These are phyloP conservation scores for Rhinolophus ferrumequinum DNA, from an alignment of 2,113 vertebrate species.

Conservation along the genomic window DNA sequence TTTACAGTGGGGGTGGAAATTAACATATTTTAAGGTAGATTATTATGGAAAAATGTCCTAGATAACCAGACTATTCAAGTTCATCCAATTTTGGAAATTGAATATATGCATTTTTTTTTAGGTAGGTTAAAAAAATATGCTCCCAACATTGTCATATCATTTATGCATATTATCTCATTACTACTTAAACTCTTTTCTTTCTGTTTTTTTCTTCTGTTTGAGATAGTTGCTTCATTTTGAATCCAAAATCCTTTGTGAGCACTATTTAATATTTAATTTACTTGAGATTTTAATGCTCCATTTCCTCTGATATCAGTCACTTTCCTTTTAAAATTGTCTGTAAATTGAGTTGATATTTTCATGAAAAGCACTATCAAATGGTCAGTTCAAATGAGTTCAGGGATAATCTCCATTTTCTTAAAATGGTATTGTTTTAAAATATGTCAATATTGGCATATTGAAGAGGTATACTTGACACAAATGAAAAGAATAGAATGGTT, in stretches of 20 bases:
- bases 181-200: background rate
- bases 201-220: background rate
- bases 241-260: background rate
- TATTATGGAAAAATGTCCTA: background rate
- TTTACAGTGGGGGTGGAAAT: background rate
- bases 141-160: background rate
- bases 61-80: background rate
- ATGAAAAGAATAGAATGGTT: background rate
- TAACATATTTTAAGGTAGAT: background rate
- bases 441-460: background rate
- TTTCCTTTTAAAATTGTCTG: constrained; percentile 50
- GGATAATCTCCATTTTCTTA: constrained; percentile 12
- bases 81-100: background rate
- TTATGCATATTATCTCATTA: background rate
- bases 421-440: constrained; percentile 33
- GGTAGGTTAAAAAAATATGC: background rate
- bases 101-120: background rate
- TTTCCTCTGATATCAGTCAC: constrained; percentile 4
- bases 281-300: background rate
- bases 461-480: background rate
- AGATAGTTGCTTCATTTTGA: constrained; percentile 4
- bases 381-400: constrained; percentile 33
- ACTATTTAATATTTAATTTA: constrained; percentile 56
- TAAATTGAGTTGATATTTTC: constrained; percentile 50
- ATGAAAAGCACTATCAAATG: constrained; percentile 28